A percentile compares a stretch with the other conserved stretches of the same genome.
Evolutionary conservation across 1,140 invertebrate genomes (phyloP).

Genomic region (Pomacea maculata): DNA sequence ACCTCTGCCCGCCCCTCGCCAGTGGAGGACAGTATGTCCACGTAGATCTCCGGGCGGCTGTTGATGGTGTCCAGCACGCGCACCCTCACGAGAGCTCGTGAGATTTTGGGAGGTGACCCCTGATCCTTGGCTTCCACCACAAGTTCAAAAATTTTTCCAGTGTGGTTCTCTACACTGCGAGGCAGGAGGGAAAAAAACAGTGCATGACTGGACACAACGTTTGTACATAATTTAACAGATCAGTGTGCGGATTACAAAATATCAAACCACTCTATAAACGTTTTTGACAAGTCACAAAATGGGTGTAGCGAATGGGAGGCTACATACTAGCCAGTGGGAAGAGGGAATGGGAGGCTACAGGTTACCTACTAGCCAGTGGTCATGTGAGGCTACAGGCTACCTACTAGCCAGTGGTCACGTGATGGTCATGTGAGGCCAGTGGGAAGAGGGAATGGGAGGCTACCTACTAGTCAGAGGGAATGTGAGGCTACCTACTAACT

Average conservation of each 20-base stretch:
- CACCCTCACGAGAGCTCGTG: conserved; percentile 20
- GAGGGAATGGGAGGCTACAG: too few species aligned
- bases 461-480: neutral
- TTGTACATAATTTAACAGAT: too few species aligned
- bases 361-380: neutral
- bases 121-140: conserved; percentile 25
- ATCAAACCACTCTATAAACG: too few species aligned
- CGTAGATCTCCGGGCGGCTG: conserved; percentile 22
- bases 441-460: neutral
- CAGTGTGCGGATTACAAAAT: too few species aligned
- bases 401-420: too few species aligned
- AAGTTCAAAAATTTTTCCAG: conserved; percentile 13
- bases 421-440: too few species aligned
- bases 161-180: conserved; percentile 22
- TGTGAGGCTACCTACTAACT: too few species aligned
- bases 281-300: too few species aligned
- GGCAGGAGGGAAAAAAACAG: neutral
- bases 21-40: conserved; percentile 14
- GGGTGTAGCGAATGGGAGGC: too few species aligned
- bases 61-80: conserved; percentile 23
- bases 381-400: too few species aligned
- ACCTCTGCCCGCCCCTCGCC: conserved; percentile 14
- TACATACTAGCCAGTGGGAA: neutral
- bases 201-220: too few species aligned
- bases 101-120: conserved; percentile 17